These are phyloP conservation scores for Patella ulyssiponensis DNA, from an alignment of 2,888 invertebrate genomes.

Conservation along the genomic window DNA sequence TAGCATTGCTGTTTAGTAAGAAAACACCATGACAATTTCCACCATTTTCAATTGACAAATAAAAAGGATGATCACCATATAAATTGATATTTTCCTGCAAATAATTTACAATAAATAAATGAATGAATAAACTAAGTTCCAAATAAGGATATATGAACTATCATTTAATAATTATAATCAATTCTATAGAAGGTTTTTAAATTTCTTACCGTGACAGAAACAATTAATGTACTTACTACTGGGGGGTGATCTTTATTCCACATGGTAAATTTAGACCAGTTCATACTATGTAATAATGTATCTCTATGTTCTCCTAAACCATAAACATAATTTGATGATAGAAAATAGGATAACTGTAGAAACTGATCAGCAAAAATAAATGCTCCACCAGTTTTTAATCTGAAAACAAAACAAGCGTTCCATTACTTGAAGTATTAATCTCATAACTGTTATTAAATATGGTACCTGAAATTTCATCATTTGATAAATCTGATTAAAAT, in stretches of 20 bases:
- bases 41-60: constrained; percentile 80
- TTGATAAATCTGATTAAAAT: too few relatives aligned
- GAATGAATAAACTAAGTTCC: too few relatives aligned
- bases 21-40: constrained; percentile 80
- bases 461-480: too few relatives aligned
- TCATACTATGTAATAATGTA: constrained; percentile 45
- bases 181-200: too few relatives aligned
- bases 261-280: constrained; percentile 52
- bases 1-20: constrained; percentile 85
- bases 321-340: constrained; percentile 58
- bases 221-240: constrained; percentile 31
- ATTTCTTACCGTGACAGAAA: too few relatives aligned
- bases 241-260: constrained; percentile 58
- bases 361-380: constrained; percentile 63
- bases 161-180: too few relatives aligned
- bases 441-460: too few relatives aligned
- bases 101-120: neutral
- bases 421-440: too few relatives aligned
- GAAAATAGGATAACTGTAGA: constrained; percentile 57
- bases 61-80: constrained; percentile 89
- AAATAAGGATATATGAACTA: too few relatives aligned
- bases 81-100: constrained; percentile 74
- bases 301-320: constrained; percentile 60
- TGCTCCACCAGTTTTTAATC: constrained; percentile 79
- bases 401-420: constrained; percentile 59